Evolutionary conservation across 2,113 vertebrate genomes (phyloP).

Genomic region (Promerops cafer): DNA sequence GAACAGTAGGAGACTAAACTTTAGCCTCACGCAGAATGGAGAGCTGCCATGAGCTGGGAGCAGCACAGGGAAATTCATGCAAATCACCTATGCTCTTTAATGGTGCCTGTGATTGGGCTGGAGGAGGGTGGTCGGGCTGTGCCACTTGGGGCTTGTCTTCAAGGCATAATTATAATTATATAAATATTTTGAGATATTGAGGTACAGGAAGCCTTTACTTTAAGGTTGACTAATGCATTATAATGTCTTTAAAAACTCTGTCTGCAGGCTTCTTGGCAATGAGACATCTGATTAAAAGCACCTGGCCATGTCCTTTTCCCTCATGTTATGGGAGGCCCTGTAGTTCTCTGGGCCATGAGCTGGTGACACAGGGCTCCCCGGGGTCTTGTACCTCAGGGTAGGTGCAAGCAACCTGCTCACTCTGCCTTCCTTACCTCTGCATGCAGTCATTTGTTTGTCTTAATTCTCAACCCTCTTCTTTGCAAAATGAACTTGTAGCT

Average conservation of each 20-base stretch:
- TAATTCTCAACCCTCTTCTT: not conserved
- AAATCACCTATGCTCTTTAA: not conserved
- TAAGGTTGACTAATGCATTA: not conserved
- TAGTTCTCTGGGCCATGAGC: not conserved
- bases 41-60: not conserved
- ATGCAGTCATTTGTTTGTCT: not conserved
- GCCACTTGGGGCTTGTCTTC: not conserved
- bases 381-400: not conserved
- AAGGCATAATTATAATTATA: not conserved
- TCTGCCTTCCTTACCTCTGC: not conserved
- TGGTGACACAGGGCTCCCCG: not conserved
- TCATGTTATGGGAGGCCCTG: fast-evolving
- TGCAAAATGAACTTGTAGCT: not conserved
- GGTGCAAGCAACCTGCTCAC: not conserved
- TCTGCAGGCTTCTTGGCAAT: not conserved
- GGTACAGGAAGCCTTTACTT: not conserved
- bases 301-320: not conserved
- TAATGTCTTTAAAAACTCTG: not conserved
- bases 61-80: not conserved
- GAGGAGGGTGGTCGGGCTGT: not conserved
- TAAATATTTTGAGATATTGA: not conserved
- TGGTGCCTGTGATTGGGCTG: not conserved
- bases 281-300: not conserved
- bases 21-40: not conserved
- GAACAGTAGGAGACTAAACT: constrained; percentile 31